Evolutionary conservation across 2,113 vertebrate genomes (phyloP).

Genomic region (Melierax canorus): DNA sequence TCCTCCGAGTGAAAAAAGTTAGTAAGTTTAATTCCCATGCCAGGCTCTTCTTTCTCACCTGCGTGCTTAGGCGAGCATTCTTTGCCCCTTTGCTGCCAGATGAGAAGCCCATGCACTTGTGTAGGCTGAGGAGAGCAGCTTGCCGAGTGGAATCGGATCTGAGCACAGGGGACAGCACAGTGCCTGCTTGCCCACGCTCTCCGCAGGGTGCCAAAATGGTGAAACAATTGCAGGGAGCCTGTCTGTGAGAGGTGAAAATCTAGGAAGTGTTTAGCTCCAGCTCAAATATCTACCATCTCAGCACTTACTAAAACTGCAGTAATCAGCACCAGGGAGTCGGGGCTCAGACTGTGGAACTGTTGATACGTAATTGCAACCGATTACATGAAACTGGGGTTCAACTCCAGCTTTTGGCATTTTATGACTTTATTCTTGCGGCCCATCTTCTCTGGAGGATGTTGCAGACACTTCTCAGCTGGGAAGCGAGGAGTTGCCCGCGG

Average conservation of each 20-base stretch:
- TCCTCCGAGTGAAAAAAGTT: background rate
- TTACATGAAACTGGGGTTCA: background rate
- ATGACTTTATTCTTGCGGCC: background rate
- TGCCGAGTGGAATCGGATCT: rapidly evolving
- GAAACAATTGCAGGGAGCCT: background rate
- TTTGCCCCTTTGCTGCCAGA: background rate
- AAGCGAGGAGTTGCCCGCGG: background rate
- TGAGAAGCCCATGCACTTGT: background rate
- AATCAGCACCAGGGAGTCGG: background rate
- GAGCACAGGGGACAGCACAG: background rate
- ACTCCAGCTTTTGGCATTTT: background rate
- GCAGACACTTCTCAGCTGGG: background rate
- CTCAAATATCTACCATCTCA: background rate
- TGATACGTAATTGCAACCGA: background rate
- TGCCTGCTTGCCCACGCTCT: background rate
- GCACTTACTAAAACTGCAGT: background rate
- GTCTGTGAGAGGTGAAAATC: background rate
- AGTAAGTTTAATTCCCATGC: background rate
- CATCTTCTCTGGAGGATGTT: background rate
- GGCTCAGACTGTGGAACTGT: background rate
- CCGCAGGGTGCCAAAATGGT: background rate
- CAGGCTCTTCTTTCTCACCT: background rate
- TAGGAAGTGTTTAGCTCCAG: background rate
- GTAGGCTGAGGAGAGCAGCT: background rate
- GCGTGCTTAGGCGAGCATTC: background rate